Conservation (phyloP, 92 coral and sea anemone species). For the Epizoanthus stellaris region DNA sequence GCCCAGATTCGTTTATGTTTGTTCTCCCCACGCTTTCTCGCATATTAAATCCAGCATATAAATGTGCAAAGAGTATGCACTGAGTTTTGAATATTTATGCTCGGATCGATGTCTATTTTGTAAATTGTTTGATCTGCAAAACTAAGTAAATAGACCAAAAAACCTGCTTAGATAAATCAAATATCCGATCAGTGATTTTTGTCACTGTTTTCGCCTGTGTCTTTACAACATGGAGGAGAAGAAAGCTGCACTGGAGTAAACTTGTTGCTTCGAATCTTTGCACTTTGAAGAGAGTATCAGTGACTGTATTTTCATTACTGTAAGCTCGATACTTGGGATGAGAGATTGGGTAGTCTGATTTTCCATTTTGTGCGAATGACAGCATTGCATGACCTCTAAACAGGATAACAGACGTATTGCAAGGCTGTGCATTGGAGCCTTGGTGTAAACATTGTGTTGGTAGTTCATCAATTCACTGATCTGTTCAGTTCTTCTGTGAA, state of each 20-base stretch:
- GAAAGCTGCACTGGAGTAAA: background rate
- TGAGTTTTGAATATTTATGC: background rate
- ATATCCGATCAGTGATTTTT: background rate
- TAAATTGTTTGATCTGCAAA: constrained; percentile 1
- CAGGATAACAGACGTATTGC: background rate
- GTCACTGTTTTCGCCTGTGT: background rate
- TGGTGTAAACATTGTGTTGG: background rate
- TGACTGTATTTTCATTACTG: background rate
- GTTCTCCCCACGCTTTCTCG: constrained; percentile 3
- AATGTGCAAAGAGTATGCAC: background rate
- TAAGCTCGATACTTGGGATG: background rate
- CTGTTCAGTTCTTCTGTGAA: background rate
- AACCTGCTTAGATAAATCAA: background rate
- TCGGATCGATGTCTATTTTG: background rate
- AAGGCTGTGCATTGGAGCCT: background rate
- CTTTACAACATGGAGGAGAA: background rate
- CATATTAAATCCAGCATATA: background rate
- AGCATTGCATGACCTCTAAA: constrained; percentile 8
- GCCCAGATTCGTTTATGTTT: constrained; percentile 7
- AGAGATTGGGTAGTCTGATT: too few species aligned
- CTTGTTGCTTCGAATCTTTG: background rate
- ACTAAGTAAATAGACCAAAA: background rate
- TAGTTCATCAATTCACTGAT: background rate
- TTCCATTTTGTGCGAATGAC: too few species aligned
- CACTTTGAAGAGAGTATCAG: background rate